Conservation (phyloP, 2,888 invertebrate genomes). For the Ommatoiulus sabulosus region DNA sequence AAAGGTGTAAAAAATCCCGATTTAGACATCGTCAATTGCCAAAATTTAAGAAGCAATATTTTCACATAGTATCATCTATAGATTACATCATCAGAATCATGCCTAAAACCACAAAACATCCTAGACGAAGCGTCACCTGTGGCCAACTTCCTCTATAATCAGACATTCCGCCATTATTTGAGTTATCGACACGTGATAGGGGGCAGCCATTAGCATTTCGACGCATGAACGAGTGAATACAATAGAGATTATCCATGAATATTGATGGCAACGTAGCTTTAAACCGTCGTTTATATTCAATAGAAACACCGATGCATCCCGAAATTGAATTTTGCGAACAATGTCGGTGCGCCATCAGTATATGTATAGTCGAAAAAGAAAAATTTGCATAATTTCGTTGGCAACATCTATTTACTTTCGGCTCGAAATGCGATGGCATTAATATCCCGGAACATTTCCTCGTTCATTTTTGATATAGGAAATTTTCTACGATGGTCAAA, state of each 20-base stretch:
- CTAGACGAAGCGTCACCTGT: too few relatives aligned
- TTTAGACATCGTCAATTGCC: too few relatives aligned
- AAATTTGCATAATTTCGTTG: background rate
- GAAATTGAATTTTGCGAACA: background rate
- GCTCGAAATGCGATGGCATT: background rate
- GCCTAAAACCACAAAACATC: too few relatives aligned
- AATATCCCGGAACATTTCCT: background rate
- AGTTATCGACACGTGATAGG: too few relatives aligned
- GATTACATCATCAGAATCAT: too few relatives aligned
- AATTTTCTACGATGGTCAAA: background rate
- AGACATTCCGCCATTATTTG: too few relatives aligned
- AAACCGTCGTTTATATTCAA: slow-evolving; percentile 2
- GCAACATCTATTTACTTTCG: background rate
- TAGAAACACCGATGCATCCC: background rate
- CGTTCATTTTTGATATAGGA: background rate
- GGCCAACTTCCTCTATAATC: too few relatives aligned
- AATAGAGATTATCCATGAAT: background rate
- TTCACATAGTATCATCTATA: too few relatives aligned
- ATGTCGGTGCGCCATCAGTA: background rate
- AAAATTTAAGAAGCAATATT: too few relatives aligned
- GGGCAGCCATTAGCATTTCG: too few relatives aligned
- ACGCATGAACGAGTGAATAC: background rate
- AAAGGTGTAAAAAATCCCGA: too few relatives aligned
- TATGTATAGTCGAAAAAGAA: background rate
- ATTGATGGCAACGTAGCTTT: background rate